Base-by-base conservation (phyloP, 30 jellyfish, hydroid and myxozoan species). In the Aurelia sp. region DNA sequence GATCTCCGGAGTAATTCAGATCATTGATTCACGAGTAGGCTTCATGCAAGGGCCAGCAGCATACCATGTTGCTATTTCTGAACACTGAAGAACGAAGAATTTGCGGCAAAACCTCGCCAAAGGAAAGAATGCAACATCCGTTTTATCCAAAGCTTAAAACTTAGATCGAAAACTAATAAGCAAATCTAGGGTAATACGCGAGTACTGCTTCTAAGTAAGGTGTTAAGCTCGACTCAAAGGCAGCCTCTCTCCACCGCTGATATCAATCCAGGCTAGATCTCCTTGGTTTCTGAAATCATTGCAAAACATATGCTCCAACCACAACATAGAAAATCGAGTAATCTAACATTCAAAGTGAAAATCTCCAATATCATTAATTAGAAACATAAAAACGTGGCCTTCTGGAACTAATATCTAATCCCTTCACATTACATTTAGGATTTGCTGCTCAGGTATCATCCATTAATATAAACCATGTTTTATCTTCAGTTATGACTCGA, bases 221-320 rank as follows among this genome's bases (percentile, higher is more conserved):
- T 76, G 87, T 20, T 76, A 62, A 64, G 89, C 79, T 59, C 47
- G 57, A 76, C 13, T 59, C 47, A 62, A 59, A 33, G 52, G 73
- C 48, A 37, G 13, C 66, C 66, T 76, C 87, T 76, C 87, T 21
- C 22, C 44, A 33, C 64, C 23, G 57, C 72, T 53, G 80, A 50
- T 51, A n/a, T 65, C 89, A 78, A 63, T 62, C 40, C 71, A 11
- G 1, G 33, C 33, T 35, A 69, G 71, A 23, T 78, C 57, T 27
- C 12, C 23, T 78, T 65, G 89, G 69, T 59, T 59, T 78, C 27
- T 7, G 50, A 62, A 48, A 23, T 44, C 73, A 40, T 44, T 50
- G 73, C 44, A 47, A 78, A 78, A 78, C 79, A 78, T 78, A 78
- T 78, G 89, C 72, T 78, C 48, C 73, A 78, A 78, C 89, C 89